Evolutionary conservation across 1,140 invertebrate species (phyloP).

Genomic region (Drosophila suzukii): DNA sequence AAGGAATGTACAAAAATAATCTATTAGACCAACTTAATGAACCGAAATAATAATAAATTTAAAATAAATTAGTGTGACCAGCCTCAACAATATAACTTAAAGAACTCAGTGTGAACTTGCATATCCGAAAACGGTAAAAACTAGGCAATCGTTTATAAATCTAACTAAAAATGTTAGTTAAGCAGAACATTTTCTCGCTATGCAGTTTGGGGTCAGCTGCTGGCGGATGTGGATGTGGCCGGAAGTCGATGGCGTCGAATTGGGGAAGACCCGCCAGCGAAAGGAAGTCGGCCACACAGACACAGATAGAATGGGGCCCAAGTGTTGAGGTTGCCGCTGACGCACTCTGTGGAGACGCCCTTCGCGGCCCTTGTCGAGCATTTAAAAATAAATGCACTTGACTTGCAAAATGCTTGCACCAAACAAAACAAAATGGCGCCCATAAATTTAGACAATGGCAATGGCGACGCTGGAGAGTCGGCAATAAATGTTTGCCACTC

Average conservation of each 20-base stretch:
- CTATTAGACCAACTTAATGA: no score
- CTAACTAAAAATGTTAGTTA: no score
- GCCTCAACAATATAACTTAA: background rate
- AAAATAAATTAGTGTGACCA: background rate
- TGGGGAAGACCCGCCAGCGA: slow-evolving; percentile 38
- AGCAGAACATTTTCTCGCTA: slow-evolving; percentile 1
- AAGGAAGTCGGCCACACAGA: slow-evolving; percentile 27
- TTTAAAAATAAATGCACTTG: slow-evolving; percentile 78
- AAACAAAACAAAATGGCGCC: slow-evolving; percentile 63
- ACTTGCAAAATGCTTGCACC: slow-evolving; percentile 62
- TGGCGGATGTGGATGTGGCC: slow-evolving; percentile 63
- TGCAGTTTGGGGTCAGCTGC: slow-evolving; percentile 55
- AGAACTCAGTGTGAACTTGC: background rate
- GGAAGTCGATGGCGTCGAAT: slow-evolving; percentile 56
- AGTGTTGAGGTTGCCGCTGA: slow-evolving; percentile 77
- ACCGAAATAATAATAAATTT: background rate
- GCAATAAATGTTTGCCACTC: slow-evolving; percentile 76
- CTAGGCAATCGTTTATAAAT: background rate
- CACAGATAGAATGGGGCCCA: slow-evolving; percentile 4
- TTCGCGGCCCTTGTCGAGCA: slow-evolving; percentile 40
- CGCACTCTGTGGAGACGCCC: slow-evolving; percentile 46
- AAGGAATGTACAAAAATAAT: no score
- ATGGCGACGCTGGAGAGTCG: slow-evolving; percentile 54
- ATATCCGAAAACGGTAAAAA: background rate
- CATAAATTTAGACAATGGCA: slow-evolving; percentile 71